Evolutionary conservation across 2,797 vertebrate species (phyloP), one percentile per base, ranked within the genome.

Genomic region (Pachyuromys duprasi): DNA sequence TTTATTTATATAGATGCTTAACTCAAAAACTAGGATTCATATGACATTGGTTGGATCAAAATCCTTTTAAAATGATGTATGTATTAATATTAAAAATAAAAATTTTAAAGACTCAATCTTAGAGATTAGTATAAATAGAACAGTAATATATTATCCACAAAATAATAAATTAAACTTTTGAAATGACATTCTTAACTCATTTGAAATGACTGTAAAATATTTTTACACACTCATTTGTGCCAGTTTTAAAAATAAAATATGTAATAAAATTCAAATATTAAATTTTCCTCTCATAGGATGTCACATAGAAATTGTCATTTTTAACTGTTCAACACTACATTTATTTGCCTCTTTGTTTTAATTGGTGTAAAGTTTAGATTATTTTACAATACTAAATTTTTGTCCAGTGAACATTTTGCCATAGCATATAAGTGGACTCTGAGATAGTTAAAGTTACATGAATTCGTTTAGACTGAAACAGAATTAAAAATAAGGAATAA

Each of bases 301-400:
- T 97, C 96, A 36, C 94, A 93, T 93, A 98, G 74, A 97, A 98
- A 98, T 98, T 98, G 97, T 98, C 97, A 92, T 17, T 91, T 98
- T 97, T 97, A 86, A 94, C 97, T 98, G 80, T 55, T 62, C 76
- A 89, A 86, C 86, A 88, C 12, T 70, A 60, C 53, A 96, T 97
- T 65, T 84, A 36, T 75, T 96, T 94, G n/a, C 75, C 95, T 92
- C 89, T 95, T 95, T 79, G 49, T 95, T 97, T 95, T 96, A 94
- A 96, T 90, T 97, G 97, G 70, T 84, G 76, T 93, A 97, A 89
- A 83, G 49, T 89, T 97, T 62, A 94, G 36, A 86, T 97, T 98
- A 97, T 91, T 98, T 98, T 97, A 95, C 96, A 97, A 89, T 94
- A 97, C 76, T 98, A 98, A 95, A 95, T 94, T 97, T 57, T 90